A percentile compares a stretch with the other conserved stretches of the same genome.
phyloP scores from a whole-genome alignment of 2,113 vertebrate species.

The Panthera uncia region DNA sequence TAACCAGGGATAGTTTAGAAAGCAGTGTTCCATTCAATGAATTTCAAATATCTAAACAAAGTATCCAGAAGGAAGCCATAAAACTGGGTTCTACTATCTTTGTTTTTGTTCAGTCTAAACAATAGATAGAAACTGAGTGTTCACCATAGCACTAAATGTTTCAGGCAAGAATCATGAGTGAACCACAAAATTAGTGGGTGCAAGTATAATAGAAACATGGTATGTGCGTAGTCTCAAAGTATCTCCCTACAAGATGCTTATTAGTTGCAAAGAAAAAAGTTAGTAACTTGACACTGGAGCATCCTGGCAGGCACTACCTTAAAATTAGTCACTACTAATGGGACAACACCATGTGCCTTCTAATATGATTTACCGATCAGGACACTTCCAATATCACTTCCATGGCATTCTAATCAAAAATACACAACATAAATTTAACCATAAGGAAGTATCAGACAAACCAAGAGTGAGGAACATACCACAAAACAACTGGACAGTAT shows the following conservation, averaged over 20 bases:
- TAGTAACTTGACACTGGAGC: background rate
- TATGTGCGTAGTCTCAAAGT: background rate
- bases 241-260: background rate
- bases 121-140: background rate
- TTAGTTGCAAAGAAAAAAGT: background rate
- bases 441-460: conserved; percentile 23
- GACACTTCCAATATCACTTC: background rate
- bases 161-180: background rate
- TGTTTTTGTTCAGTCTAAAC: conserved; percentile 42
- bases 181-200: background rate
- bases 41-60: conserved; percentile 30
- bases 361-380: background rate
- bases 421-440: background rate
- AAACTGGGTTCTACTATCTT: background rate
- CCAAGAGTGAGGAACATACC: background rate
- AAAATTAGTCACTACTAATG: background rate
- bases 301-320: background rate
- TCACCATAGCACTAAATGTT: background rate
- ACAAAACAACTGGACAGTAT: background rate
- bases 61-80: background rate
- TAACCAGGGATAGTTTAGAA: background rate
- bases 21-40: background rate
- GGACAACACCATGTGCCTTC: background rate
- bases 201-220: background rate
- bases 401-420: conserved; percentile 25